Conservation (phyloP, 2,113 vertebrate genomes). For the Candoia aspera region DNA sequence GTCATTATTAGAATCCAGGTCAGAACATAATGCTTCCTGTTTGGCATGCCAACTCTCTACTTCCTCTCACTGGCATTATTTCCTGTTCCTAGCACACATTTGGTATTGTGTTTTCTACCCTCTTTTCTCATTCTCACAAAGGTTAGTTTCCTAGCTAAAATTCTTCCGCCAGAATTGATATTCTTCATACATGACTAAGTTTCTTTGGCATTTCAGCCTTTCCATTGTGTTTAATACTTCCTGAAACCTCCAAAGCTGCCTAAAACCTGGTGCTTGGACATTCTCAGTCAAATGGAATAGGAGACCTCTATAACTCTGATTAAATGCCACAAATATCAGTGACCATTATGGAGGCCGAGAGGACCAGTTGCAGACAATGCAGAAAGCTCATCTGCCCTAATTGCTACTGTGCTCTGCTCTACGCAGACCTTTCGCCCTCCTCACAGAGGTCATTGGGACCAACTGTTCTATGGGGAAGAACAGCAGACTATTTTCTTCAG, state of each 20-base stretch:
- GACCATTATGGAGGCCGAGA: neutral
- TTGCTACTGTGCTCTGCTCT: neutral
- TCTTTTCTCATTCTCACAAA: neutral
- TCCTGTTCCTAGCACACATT: neutral
- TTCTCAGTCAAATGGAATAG: neutral
- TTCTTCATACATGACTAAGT: neutral
- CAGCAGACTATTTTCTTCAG: neutral
- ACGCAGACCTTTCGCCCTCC: neutral
- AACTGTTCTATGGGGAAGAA: neutral
- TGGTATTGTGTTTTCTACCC: neutral
- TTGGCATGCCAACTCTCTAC: neutral
- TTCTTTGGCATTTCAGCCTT: neutral
- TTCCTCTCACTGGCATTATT: neutral
- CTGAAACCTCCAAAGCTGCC: neutral
- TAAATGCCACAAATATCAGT: neutral
- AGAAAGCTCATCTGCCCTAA: neutral
- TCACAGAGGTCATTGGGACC: neutral
- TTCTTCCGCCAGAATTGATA: neutral
- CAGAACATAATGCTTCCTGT: neutral
- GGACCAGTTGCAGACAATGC: neutral
- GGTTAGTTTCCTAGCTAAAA: neutral
- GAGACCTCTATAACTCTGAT: neutral
- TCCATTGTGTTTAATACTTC: neutral
- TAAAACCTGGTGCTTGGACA: neutral
- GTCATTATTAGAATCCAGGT: neutral